Evolutionary conservation across 2,113 vertebrate genomes (phyloP), one percentile per base, ranked within the genome.

Genomic region (Zootoca vivipara): DNA sequence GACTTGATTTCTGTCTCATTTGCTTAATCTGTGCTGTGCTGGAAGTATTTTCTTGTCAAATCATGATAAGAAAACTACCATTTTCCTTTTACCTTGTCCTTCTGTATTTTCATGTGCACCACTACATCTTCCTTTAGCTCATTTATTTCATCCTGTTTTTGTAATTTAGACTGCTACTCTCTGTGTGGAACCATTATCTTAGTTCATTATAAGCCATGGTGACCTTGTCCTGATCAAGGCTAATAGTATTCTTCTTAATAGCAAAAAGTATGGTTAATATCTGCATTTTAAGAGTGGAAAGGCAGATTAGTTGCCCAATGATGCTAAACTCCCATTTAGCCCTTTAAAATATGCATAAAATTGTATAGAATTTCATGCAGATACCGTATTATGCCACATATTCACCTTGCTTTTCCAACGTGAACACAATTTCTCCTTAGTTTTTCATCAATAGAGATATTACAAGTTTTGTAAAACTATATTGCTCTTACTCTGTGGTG

Each of bases 21-120:
- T 85, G 65, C 78, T 85, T 89, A 85, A 87, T 87, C 20, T 74
- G 33, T 74, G 24, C 58, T 85, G 35, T 65, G 28, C 67, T 73
- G 9, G 38, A 82, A 85, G 69, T 85, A 81, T 81, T 85, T 89
- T 80, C 69, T 74, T 85, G 58, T 74, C 83, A 65, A 77, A 46
- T 85, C 64, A 56, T 89, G 58, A 82, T 75, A 81, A 81, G 58
- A 85, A 81, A 75, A 81, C 79, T 81, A 56, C 40, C 70, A 38
- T 67, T 82, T 85, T 81, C 24, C 40, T 74, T 52, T 85, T 75
- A 85, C 38, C 88, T 74, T 85, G 70, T 87, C 79, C 35, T 85
- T 74, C 58, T 52, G 16, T 72, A 35, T 79, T 73, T 73, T 79
- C 82, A 78, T 64, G 38, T 85, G 75, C 35, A 84, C 22, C 52